Conservation (phyloP, 1,140 invertebrate genomes). For the Magallana gigas region DNA sequence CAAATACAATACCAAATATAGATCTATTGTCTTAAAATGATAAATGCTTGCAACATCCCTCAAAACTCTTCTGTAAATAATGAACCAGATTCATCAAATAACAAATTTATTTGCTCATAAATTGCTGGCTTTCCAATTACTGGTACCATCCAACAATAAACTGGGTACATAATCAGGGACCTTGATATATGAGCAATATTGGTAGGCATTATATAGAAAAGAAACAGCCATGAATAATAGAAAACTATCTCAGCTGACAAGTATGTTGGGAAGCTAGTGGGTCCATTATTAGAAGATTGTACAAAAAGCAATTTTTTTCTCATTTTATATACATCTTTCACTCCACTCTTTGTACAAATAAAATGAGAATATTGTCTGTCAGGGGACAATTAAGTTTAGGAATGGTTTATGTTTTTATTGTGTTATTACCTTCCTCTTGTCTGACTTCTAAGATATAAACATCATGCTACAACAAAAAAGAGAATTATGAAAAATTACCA, state of each 20-base stretch:
- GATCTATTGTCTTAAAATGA: no score
- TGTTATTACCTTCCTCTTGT: conserved; percentile 64
- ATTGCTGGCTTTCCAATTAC: background rate
- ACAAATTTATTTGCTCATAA: background rate
- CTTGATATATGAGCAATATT: background rate
- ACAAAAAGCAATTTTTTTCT: background rate
- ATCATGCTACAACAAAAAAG: conserved; percentile 68
- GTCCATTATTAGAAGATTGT: background rate
- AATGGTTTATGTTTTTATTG: background rate
- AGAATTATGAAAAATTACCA: background rate
- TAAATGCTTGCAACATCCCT: background rate
- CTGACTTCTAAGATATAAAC: conserved; percentile 72
- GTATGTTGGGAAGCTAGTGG: background rate
- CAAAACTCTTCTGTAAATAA: background rate
- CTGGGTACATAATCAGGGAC: background rate
- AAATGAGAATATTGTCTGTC: no score
- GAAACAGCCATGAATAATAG: background rate
- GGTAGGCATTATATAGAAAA: background rate
- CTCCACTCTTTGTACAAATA: background rate
- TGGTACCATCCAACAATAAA: background rate
- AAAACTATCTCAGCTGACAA: conserved; percentile 1
- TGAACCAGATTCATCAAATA: background rate
- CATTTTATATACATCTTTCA: background rate
- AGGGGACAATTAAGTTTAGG: background rate
- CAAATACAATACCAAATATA: no score